Conservation (phyloP, 2,888 invertebrate genomes). For the Drosophila maculinotata region DNA sequence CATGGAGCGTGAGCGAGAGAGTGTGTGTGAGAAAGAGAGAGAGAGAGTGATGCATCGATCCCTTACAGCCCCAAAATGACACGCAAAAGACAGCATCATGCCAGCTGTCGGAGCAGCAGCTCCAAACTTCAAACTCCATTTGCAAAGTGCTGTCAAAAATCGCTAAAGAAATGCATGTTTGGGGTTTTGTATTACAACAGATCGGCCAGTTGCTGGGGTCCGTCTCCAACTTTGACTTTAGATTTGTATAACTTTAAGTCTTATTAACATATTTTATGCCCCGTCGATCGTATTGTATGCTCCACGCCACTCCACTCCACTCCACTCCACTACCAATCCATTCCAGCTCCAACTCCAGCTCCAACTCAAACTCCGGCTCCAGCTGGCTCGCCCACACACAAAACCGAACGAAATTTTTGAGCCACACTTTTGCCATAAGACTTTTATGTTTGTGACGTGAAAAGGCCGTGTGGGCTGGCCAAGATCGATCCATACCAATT, state of each 20-base stretch:
- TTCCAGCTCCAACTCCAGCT: slow-evolving; percentile 2
- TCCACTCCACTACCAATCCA: slow-evolving; percentile 30
- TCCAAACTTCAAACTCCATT: slow-evolving; percentile 1
- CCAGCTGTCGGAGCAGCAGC: slow-evolving; percentile 40
- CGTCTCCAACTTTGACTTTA: slow-evolving; percentile 11
- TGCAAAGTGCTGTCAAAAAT: slow-evolving; percentile 54
- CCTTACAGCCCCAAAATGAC: slow-evolving; percentile 18
- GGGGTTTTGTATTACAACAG: slow-evolving; percentile 61
- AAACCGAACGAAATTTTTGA: slow-evolving; percentile 18
- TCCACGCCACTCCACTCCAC: slow-evolving; percentile 29
- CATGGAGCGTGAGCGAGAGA: slow-evolving; percentile 2
- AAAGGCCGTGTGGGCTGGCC: slow-evolving; percentile 55
- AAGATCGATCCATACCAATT: slow-evolving; percentile 50
- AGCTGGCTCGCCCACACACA: slow-evolving; percentile 73
- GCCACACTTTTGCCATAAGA: slow-evolving; percentile 52
- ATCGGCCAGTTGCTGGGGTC: slow-evolving; percentile 25
- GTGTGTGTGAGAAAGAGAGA: background rate
- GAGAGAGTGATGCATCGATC: background rate
- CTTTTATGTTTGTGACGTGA: slow-evolving; percentile 31
- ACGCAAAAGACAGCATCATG: slow-evolving; percentile 39
- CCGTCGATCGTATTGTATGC: slow-evolving; percentile 33
- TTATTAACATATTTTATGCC: slow-evolving; percentile 79
- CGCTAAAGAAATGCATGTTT: slow-evolving; percentile 47
- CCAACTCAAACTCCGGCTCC: no score
- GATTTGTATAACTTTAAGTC: slow-evolving; percentile 73